phyloP scores from a whole-genome alignment of 2,797 vertebrate genomes.

The Hippoglossus hippoglossus region DNA sequence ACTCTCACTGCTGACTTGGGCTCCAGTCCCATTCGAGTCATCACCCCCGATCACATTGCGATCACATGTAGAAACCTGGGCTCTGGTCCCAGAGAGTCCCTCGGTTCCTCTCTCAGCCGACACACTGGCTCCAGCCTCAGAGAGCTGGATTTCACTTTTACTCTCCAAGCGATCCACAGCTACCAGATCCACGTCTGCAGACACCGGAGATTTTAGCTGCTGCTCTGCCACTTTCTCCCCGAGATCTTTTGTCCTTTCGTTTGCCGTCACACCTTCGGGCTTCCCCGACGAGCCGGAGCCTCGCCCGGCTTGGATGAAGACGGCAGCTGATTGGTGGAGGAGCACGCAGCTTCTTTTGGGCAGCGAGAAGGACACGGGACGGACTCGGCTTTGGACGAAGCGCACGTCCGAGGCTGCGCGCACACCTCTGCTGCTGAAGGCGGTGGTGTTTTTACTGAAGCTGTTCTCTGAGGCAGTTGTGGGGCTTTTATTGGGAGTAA shows the following conservation, averaged over 20 bases:
- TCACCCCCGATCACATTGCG: conserved; percentile 42
- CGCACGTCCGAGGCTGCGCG: background rate
- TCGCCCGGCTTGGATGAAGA: conserved; percentile 73
- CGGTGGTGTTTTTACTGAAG: background rate
- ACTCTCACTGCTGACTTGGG: conserved; percentile 51
- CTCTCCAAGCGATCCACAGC: conserved; percentile 36
- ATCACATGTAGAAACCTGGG: conserved; percentile 57
- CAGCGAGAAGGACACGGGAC: conserved; percentile 78
- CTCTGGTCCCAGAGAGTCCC: conserved; percentile 43
- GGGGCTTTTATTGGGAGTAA: conserved; percentile 38
- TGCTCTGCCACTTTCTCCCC: conserved; percentile 35
- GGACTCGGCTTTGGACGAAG: conserved; percentile 49
- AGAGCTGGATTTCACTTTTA: conserved; percentile 45
- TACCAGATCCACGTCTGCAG: conserved; percentile 22
- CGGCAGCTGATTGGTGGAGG: conserved; percentile 75
- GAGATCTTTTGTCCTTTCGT: conserved; percentile 49
- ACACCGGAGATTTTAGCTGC: conserved; percentile 40
- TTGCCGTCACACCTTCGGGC: conserved; percentile 20
- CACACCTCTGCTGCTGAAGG: conserved; percentile 6
- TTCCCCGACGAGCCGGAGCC: conserved; percentile 47
- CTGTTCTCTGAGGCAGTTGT: conserved; percentile 13
- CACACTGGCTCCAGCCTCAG: conserved; percentile 37
- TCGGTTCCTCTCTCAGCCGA: conserved; percentile 37
- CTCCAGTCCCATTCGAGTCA: conserved; percentile 43
- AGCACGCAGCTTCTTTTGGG: conserved; percentile 78